These are phyloP conservation scores for Ciconia stormi DNA, from an alignment of 2,113 vertebrate species.

Conservation along the genomic window DNA sequence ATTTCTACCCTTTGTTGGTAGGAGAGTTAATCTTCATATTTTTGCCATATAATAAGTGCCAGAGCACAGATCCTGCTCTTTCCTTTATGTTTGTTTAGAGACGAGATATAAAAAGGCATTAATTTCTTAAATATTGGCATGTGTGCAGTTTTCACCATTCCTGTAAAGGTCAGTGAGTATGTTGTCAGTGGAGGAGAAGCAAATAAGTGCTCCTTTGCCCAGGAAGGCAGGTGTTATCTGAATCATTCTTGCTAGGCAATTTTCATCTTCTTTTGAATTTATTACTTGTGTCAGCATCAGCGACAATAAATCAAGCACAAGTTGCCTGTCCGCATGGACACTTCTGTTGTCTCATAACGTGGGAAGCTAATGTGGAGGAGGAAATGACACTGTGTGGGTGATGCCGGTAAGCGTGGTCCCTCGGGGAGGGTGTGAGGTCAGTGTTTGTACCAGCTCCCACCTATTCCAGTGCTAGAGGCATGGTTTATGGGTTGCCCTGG, in stretches of 20 bases:
- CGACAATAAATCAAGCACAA: conserved; percentile 58
- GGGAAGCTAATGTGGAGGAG: conserved; percentile 8
- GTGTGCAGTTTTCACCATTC: conserved; percentile 8
- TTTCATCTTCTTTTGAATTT: conserved; percentile 69
- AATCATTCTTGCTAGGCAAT: conserved; percentile 59
- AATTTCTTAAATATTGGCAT: conserved; percentile 58
- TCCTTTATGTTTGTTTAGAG: background rate
- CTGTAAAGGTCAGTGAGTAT: conserved; percentile 68
- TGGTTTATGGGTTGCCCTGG: background rate
- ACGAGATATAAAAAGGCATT: background rate
- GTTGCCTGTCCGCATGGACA: background rate
- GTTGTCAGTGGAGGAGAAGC: conserved; percentile 58
- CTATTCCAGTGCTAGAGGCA: background rate
- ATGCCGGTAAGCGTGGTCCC: background rate
- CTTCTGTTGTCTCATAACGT: conserved; percentile 1
- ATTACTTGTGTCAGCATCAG: conserved; percentile 60
- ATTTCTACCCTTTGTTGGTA: background rate
- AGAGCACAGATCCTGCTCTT: background rate
- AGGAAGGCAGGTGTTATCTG: conserved; percentile 63
- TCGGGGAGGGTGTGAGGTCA: background rate
- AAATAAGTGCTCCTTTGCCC: conserved; percentile 62
- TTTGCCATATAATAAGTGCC: background rate
- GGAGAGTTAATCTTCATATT: background rate
- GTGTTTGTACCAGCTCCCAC: background rate
- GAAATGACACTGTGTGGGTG: background rate